Evolutionary conservation across 2,113 vertebrate species (phyloP).

Genomic region (Pongo abelii): DNA sequence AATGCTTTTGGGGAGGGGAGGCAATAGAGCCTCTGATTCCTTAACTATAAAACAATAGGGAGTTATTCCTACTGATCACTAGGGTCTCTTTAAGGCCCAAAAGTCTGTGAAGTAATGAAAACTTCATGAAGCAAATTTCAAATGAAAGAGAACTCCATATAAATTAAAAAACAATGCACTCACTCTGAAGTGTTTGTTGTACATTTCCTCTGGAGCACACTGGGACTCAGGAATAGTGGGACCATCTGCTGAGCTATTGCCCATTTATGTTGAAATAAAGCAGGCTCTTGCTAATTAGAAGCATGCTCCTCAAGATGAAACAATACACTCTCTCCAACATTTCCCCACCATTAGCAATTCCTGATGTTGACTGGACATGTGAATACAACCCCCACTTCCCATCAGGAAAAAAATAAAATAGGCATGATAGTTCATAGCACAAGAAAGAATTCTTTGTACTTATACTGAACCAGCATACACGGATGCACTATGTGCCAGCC

Average conservation of each 20-base stretch:
- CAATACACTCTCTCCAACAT: conserved; percentile 67
- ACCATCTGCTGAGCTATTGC: conserved; percentile 80
- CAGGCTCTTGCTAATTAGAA: conserved; percentile 81
- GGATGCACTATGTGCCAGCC: neutral
- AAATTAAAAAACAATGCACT: conserved; percentile 49
- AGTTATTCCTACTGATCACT: neutral
- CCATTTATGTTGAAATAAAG: conserved; percentile 79
- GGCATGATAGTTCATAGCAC: neutral
- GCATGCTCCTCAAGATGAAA: conserved; percentile 72
- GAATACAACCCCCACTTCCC: neutral
- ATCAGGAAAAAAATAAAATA: neutral
- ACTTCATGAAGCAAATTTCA: conserved; percentile 47
- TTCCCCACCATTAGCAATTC: conserved; percentile 68
- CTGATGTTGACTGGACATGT: conserved; percentile 28
- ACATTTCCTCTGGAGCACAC: conserved; percentile 78
- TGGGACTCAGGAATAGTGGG: conserved; percentile 74
- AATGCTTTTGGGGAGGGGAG: neutral
- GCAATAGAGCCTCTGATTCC: neutral
- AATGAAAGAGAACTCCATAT: conserved; percentile 43
- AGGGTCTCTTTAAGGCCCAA: neutral
- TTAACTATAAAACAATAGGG: neutral
- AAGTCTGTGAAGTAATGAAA: conserved; percentile 2
- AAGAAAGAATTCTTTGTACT: neutral
- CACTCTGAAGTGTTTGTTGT: conserved; percentile 74
- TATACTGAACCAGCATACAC: neutral